Percentiles rank a stretch among this genome's conserved stretches.
Evolutionary conservation across 2,888 invertebrate genomes (phyloP).

Genomic region (Troides helena): DNA sequence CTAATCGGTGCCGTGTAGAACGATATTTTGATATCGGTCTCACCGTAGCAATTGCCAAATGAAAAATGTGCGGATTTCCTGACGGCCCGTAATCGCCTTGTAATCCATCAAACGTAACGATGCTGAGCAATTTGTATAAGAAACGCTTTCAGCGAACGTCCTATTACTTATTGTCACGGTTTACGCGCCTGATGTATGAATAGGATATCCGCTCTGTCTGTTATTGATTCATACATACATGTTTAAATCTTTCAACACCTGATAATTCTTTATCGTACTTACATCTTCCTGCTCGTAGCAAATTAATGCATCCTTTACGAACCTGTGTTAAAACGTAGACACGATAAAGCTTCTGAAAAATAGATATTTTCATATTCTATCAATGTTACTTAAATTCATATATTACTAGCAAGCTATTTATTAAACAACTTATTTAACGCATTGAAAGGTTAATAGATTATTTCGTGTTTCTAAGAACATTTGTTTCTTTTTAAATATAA

Average conservation of each 20-base stretch:
- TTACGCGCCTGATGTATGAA: slow-evolving; percentile 53
- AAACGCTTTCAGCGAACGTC: slow-evolving; percentile 53
- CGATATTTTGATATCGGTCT: slow-evolving; percentile 67
- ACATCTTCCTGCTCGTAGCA: background rate
- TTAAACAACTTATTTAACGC: no score
- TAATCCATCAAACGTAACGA: slow-evolving; percentile 74
- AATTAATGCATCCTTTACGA: background rate
- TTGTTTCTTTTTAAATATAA: no score
- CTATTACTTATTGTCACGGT: slow-evolving; percentile 69
- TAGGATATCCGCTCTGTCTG: slow-evolving; percentile 32
- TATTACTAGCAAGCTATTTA: no score
- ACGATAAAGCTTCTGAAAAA: no score
- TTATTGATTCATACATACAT: slow-evolving; percentile 52
- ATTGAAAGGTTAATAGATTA: no score
- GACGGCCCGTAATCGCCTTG: slow-evolving; percentile 66
- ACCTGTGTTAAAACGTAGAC: no score
- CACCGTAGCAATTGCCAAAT: slow-evolving; percentile 72
- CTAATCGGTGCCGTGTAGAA: slow-evolving; percentile 74
- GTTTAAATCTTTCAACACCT: slow-evolving; percentile 27
- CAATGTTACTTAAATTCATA: no score
- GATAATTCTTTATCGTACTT: background rate
- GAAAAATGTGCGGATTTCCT: slow-evolving; percentile 77
- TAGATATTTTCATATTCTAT: no score
- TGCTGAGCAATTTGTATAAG: slow-evolving; percentile 40
- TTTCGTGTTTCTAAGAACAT: no score